Evolutionary conservation across 1,140 invertebrate species (phyloP).

Genomic region (Caenorhabditis inopinata): DNA sequence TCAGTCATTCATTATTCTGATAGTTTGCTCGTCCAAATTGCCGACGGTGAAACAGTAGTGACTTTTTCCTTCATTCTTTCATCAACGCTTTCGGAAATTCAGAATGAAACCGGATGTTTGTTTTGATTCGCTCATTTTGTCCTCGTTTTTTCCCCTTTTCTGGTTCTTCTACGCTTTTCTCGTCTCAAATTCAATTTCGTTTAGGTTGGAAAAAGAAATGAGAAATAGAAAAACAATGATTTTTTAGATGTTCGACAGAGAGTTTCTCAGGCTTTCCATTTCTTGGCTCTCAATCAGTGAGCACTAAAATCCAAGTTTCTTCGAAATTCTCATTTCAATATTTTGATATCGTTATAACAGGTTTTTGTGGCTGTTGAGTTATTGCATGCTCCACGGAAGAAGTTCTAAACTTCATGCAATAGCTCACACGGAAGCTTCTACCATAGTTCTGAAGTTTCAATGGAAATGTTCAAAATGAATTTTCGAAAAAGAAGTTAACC

Average conservation of each 20-base stretch:
- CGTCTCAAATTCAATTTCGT: conserved; percentile 17
- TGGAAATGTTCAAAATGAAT: too few relatives aligned
- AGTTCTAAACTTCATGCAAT: too few relatives aligned
- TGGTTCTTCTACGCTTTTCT: neutral
- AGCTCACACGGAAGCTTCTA: too few relatives aligned
- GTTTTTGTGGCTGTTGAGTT: too few relatives aligned
- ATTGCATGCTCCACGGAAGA: too few relatives aligned
- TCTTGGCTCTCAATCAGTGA: neutral
- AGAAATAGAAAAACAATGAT: neutral
- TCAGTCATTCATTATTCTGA: conserved; percentile 24
- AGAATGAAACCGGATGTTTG: neutral
- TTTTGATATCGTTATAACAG: too few relatives aligned
- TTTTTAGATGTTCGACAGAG: neutral
- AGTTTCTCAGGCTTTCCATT: neutral
- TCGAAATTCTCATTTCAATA: too few relatives aligned
- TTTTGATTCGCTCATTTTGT: conserved; percentile 8
- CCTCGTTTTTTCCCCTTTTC: too few relatives aligned
- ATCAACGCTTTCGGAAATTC: neutral
- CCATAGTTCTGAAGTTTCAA: too few relatives aligned
- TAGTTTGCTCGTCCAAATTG: neutral
- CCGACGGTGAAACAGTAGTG: conserved; percentile 1
- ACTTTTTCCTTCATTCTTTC: neutral
- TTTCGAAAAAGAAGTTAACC: too few relatives aligned
- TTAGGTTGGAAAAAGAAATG: neutral
- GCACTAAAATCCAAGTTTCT: neutral